phyloP scores from a whole-genome alignment of 2,113 vertebrate species.

The Isurus oxyrinchus region DNA sequence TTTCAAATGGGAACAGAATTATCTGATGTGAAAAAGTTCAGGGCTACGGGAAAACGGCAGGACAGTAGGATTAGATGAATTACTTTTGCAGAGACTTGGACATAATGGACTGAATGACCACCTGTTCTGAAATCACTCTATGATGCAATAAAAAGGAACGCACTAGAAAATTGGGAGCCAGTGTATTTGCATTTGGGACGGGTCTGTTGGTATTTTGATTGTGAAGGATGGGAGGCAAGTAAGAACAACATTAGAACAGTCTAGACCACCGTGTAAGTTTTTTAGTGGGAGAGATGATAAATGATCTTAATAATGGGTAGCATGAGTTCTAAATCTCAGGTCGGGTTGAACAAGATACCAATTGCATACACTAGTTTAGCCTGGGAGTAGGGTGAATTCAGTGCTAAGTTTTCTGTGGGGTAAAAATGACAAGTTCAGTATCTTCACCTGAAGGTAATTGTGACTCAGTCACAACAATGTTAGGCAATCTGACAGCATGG shows the following conservation, averaged over 20 bases:
- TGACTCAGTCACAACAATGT: neutral
- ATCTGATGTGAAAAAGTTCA: too few species aligned
- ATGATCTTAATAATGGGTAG: neutral
- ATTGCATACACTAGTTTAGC: neutral
- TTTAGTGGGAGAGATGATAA: neutral
- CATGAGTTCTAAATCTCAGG: too few species aligned
- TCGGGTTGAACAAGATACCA: too few species aligned
- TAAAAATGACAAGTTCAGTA: neutral
- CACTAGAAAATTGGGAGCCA: neutral
- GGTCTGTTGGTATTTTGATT: neutral
- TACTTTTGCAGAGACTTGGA: too few species aligned
- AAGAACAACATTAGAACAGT: neutral
- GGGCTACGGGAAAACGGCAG: too few species aligned
- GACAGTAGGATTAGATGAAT: too few species aligned
- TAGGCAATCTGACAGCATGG: neutral
- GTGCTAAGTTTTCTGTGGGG: neutral
- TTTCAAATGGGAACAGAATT: too few species aligned
- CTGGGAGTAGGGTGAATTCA: too few species aligned
- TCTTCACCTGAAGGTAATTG: neutral
- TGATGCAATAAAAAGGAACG: neutral
- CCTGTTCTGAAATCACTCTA: too few species aligned
- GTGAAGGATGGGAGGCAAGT: neutral
- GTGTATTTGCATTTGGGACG: neutral
- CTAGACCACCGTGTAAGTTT: neutral
- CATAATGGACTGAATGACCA: too few species aligned